phyloP scores from a whole-genome alignment of 2,113 vertebrate species.

The Ciconia maguari region DNA sequence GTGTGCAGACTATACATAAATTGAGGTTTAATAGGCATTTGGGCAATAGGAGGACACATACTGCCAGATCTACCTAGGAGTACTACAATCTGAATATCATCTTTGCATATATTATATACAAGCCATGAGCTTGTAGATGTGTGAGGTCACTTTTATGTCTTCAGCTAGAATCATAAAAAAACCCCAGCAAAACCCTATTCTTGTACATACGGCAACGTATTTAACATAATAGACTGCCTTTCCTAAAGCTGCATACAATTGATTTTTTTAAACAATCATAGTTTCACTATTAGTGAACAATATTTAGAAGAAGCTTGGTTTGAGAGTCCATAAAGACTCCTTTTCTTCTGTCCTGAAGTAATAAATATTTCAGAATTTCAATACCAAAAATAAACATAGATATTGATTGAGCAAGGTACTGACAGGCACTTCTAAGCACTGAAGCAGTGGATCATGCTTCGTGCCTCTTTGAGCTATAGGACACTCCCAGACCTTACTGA shows the following conservation, averaged over 20 bases:
- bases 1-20: neutral
- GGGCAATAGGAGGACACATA: neutral
- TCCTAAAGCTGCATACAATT: neutral
- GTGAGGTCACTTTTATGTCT: neutral
- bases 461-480: neutral
- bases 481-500: neutral
- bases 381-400: neutral
- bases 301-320: neutral
- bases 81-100: neutral
- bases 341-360: neutral
- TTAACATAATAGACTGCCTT: neutral
- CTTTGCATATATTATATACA: neutral
- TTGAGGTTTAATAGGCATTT: neutral
- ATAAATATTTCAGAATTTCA: neutral
- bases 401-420: neutral
- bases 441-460: neutral
- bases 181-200: too few species aligned
- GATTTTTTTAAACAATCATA: neutral
- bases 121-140: neutral
- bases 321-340: neutral
- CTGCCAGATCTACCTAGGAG: neutral
- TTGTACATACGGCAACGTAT: neutral
- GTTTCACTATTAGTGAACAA: neutral
- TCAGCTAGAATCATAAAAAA: neutral
- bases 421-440: neutral